Evolutionary conservation across 2,888 invertebrate genomes (phyloP).

Genomic region (Ferrisia virgata): DNA sequence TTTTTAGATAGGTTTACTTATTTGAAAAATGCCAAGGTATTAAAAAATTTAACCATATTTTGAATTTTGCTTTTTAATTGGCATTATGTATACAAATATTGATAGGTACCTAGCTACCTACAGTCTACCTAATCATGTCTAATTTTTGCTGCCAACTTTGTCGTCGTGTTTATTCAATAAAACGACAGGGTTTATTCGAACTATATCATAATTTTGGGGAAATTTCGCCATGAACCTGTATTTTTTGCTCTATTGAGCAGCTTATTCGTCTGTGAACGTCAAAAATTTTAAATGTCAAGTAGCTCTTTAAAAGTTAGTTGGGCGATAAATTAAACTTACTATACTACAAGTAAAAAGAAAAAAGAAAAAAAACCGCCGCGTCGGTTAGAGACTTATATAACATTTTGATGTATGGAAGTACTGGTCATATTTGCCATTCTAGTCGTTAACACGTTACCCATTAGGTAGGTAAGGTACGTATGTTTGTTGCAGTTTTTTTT

Average conservation of each 20-base stretch:
- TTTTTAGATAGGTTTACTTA: no score
- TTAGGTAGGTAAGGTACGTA: neutral
- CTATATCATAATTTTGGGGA: neutral
- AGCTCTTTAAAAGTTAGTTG: neutral
- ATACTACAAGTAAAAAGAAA: neutral
- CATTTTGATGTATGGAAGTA: conserved; percentile 7
- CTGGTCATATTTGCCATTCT: conserved; percentile 26
- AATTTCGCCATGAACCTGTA: no score
- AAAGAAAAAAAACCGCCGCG: neutral
- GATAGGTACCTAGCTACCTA: no score
- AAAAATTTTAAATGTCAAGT: neutral
- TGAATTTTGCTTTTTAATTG: no score
- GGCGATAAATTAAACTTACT: conserved; percentile 14
- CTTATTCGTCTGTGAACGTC: neutral
- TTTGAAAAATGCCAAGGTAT: no score
- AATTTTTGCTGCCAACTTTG: no score
- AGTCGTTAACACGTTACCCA: conserved; percentile 18
- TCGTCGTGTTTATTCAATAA: no score
- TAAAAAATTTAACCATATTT: no score
- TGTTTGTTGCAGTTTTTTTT: neutral
- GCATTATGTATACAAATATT: no score
- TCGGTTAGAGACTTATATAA: neutral
- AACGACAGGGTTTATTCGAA: no score
- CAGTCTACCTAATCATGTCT: no score
- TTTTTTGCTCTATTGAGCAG: neutral